These are phyloP conservation scores for Nebria brevicollis DNA, from an alignment of 2,888 invertebrate genomes.

Conservation along the genomic window DNA sequence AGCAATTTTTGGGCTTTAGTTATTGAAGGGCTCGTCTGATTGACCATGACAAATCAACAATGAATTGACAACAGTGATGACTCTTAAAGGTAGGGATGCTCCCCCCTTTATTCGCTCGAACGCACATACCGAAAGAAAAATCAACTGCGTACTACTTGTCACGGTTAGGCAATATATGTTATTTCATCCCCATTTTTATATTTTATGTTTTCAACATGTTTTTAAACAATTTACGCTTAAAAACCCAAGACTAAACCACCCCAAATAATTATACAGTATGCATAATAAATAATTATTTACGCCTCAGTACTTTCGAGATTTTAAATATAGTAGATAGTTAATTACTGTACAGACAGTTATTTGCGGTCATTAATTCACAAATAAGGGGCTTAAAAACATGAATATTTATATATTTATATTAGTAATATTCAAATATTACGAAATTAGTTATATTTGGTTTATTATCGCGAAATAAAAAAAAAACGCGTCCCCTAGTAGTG, in stretches of 20 bases:
- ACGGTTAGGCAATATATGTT: too few species aligned
- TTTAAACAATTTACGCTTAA: constrained; percentile 19
- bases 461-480: too few species aligned
- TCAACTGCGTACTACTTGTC: constrained; percentile 15
- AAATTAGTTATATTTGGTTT: too few species aligned
- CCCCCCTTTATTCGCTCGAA: constrained; percentile 31
- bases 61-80: constrained; percentile 45
- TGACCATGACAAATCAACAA: constrained; percentile 49
- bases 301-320: neutral
- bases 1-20: neutral
- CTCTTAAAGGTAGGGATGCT: constrained; percentile 19
- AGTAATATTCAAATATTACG: too few species aligned
- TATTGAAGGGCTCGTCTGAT: constrained; percentile 39
- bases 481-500: too few species aligned
- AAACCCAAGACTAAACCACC: constrained; percentile 4
- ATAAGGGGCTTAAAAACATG: neutral
- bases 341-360: neutral
- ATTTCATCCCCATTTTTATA: too few species aligned
- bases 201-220: too few species aligned
- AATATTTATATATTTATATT: neutral
- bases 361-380: neutral
- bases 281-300: neutral
- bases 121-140: constrained; percentile 35
- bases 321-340: neutral
- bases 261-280: neutral